Base-by-base conservation (phyloP, 2,113 vertebrate species). In the Rhea americana region DNA sequence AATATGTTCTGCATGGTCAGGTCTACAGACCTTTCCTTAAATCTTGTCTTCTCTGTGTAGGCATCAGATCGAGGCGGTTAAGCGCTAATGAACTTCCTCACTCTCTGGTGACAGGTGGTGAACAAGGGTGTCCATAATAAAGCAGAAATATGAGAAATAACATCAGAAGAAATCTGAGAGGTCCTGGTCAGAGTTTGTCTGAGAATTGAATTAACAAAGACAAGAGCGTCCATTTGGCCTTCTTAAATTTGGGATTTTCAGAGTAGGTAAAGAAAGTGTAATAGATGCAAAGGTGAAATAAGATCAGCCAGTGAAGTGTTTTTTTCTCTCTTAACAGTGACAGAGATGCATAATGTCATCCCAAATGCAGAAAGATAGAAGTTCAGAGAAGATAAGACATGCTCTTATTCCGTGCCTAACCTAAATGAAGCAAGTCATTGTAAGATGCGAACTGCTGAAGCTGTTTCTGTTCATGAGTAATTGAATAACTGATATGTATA, bases 161-260 rank as follows among this genome's bases (percentile, higher is more conserved):
- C 5, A 1, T 0, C 1, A 21, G 7, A 45, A 7, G 1, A 13
- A 37, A 28, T 22, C 2, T 1, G 32, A 10, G 20, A 32, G 9
- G 1, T 3, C 8, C 35, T 51, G 35, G 17, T 12, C 7, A 11
- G 11, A 63, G 17, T 2, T 47, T 4, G 14, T 3, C n/a, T 30
- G 53, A 20, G 18, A 68, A 5, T 18, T 16, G n/a, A n/a, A 21
- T 65, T 47, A 17, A 1, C 1, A 1, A 30, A 45, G 22, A 17
- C 18, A 22, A 45, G 15, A 45, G 3, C 13, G 10, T 56, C 45
- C 16, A 43, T 35, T 6, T 2, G 3, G 5, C 19, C 48, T 28
- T 51, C 9, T 21, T 26, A 13, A 18, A 0, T 18, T 39, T 66
- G 28, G 48, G 37, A 5, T 32, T 85, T 28, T 58, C 55, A 5